These are phyloP conservation scores for Macrobrachium rosenbergii DNA, from an alignment of 1,140 invertebrate genomes.

Conservation along the genomic window DNA sequence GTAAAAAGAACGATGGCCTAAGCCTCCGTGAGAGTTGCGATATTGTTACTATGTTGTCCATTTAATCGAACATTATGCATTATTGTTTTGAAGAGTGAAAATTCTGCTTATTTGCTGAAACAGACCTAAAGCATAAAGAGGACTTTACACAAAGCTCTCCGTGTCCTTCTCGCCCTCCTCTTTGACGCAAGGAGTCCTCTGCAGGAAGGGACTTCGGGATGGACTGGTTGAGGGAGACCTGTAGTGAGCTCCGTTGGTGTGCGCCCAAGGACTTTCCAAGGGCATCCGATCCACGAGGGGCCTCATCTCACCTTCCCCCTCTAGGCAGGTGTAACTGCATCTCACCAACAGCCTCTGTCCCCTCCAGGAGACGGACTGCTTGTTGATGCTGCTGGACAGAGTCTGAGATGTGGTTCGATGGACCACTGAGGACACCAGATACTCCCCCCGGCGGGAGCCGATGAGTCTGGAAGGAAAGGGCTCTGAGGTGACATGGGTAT, in stretches of 20 bases:
- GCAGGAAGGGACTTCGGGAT: too few relatives aligned
- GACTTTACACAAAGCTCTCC: too few relatives aligned
- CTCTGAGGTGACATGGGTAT: background rate
- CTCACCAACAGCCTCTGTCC: background rate
- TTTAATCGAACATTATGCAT: too few relatives aligned
- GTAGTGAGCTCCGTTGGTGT: background rate
- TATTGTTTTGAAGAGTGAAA: too few relatives aligned
- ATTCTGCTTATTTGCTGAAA: too few relatives aligned
- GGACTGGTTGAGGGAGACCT: too few relatives aligned
- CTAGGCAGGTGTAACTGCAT: background rate
- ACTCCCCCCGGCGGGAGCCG: background rate
- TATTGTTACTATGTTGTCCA: too few relatives aligned
- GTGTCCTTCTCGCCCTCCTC: too few relatives aligned
- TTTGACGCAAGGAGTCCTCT: too few relatives aligned
- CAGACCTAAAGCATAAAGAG: too few relatives aligned
- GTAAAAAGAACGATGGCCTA: too few relatives aligned
- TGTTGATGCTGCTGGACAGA: constrained; percentile 16
- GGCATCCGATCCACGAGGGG: background rate
- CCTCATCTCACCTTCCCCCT: background rate
- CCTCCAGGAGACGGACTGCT: background rate
- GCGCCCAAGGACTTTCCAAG: background rate
- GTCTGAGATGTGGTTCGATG: background rate
- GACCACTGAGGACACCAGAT: background rate
- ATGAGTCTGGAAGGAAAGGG: background rate
- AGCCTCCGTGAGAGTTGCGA: too few relatives aligned